Conservation (phyloP, 2,888 invertebrate species). For the Allophyes oxyacanthae region DNA sequence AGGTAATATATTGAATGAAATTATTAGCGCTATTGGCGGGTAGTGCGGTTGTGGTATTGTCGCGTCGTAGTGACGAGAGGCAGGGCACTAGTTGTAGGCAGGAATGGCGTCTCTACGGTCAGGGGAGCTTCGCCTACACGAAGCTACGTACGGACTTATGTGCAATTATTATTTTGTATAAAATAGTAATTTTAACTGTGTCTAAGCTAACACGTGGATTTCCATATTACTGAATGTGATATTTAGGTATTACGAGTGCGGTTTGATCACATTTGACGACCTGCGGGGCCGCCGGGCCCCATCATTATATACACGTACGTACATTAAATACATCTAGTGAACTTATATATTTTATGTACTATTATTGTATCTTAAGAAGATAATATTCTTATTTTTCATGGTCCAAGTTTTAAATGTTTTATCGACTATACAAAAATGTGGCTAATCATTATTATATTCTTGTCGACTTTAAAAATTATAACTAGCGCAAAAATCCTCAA, state of each 20-base stretch:
- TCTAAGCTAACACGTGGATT: conserved; percentile 89
- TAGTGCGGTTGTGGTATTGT: conserved; percentile 75
- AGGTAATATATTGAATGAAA: conserved; percentile 90
- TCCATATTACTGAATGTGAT: conserved; percentile 90
- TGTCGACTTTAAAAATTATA: conserved; percentile 86
- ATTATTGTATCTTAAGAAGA: conserved; percentile 89
- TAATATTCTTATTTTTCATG: conserved; percentile 90
- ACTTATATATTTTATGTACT: conserved; percentile 90
- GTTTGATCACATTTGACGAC: conserved; percentile 76
- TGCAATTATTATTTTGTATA: conserved; percentile 90
- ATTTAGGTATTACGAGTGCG: conserved; percentile 89
- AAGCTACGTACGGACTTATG: conserved; percentile 85
- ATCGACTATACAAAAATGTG: conserved; percentile 89
- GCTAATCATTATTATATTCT: conserved; percentile 89
- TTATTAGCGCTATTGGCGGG: conserved; percentile 84
- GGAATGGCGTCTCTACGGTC: conserved; percentile 61
- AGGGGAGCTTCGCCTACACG: conserved; percentile 72
- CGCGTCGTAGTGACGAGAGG: conserved; percentile 21
- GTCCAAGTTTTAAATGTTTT: conserved; percentile 90
- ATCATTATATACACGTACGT: conserved; percentile 81
- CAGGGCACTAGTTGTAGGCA: conserved; percentile 64
- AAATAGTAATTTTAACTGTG: conserved; percentile 87
- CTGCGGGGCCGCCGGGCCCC: conserved; percentile 66
- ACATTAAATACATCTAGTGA: conserved; percentile 85
- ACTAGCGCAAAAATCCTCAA: conserved; percentile 83